A percentile compares a stretch with the other conserved stretches of the same genome.
These are phyloP conservation scores for Eugnorisma glareosa DNA, from an alignment of 2,888 invertebrate species.

Conservation along the genomic window DNA sequence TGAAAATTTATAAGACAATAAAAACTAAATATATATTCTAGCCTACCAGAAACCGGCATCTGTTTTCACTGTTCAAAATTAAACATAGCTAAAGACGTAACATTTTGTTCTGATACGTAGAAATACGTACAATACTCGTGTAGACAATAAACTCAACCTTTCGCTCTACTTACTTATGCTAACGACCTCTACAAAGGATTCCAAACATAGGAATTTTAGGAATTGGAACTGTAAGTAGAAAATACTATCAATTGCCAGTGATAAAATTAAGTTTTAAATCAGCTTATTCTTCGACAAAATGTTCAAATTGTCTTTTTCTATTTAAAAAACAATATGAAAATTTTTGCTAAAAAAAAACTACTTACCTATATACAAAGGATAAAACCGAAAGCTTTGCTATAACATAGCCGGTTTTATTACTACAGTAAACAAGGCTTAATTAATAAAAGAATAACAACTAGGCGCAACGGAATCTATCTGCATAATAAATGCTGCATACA, in stretches of 20 bases:
- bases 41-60: slow-evolving; percentile 28
- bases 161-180: slow-evolving; percentile 33
- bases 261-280: not conserved
- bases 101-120: slow-evolving; percentile 21
- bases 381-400: not conserved
- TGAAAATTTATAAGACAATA: slow-evolving; percentile 36
- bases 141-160: slow-evolving; percentile 55
- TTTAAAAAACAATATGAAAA: not conserved
- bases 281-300: not conserved
- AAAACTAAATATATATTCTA: slow-evolving; percentile 38
- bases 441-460: slow-evolving; percentile 21
- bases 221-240: slow-evolving; percentile 23
- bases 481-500: slow-evolving; percentile 67
- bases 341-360: not conserved
- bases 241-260: not conserved
- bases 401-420: not conserved
- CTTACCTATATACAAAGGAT: not conserved
- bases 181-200: slow-evolving; percentile 50
- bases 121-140: slow-evolving; percentile 30
- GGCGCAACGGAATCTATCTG: slow-evolving; percentile 50
- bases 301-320: not conserved
- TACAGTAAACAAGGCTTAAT: slow-evolving; percentile 21
- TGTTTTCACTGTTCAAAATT: slow-evolving; percentile 21
- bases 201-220: slow-evolving; percentile 24
- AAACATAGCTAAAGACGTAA: slow-evolving; percentile 6